Base-by-base conservation (phyloP, 2,113 vertebrate genomes). In the Ophthalmolycus amberensis region DNA sequence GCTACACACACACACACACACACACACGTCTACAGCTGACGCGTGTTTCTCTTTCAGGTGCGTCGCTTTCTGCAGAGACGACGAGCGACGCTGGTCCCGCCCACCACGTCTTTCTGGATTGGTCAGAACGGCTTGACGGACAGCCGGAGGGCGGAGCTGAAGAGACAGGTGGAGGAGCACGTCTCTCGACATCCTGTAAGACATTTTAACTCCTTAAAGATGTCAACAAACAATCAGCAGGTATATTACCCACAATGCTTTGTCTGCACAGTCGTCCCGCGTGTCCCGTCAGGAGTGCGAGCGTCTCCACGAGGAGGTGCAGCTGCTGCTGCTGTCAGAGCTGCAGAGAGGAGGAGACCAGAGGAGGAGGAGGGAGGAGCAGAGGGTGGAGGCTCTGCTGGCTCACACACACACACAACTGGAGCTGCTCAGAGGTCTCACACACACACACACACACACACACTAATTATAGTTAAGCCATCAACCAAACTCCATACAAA, bases 131-230 rank as follows among this genome's bases (percentile, higher is more conserved):
- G 95, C 82, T 93, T 98, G 84, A 95, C 94, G 2, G 96, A 97
- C 90, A 94, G 93, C 75, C 93, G 81, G 68, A 96, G 96, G 90
- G 80, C 89, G 11, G 94, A 96, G 80, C 94, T 99, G 32, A 96
- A 96, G 89, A 93, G 92, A 80, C 95, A 95, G 93, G 95, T 98
- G 86, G 96, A 98, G 76, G 94, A 96, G 37, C 94, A 97, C 90
- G 77, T 97, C 83, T 86, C 90, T 84, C 91, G 90, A 25, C 95
- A 97, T 87, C 93, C 94, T 59, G 97, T 99, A 89, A 94, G 95
- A 95, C 3, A 3, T 1, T 58, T 50, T 22, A 1, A 20, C 44
- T 46, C 14, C 44, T 6, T 3, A 29, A 32, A 60, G 16, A n/a
- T 37, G 32, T 22, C 15, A 54, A 54, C 50, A 22, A 54, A 54